Base-by-base conservation (phyloP, 2,888 invertebrate genomes). In the Dolichomitus sp. region DNA sequence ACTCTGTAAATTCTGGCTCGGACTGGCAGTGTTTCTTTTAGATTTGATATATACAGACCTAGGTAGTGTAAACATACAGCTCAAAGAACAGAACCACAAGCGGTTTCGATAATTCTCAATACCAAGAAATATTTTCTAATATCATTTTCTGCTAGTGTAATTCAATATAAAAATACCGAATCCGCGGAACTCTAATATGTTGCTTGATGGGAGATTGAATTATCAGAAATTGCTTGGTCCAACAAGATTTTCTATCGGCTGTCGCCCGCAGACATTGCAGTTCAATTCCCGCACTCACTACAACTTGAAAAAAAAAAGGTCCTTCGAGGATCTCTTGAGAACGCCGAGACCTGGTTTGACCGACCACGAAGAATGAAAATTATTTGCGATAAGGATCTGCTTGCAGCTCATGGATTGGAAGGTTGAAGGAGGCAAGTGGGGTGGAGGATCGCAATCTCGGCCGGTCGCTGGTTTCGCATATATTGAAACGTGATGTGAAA, bases 361-460 rank as follows among this genome's bases (percentile, higher is more conserved):
- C 65, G 65, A 79, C 70, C 70, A 59, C 65, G 75, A 79, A 82
- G 79, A 82, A 82, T 79, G 79, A 70, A 82, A 82, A 79, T 82
- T 79, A 82, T 75, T 82, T 72, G 78, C 74, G 82, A 82, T 79
- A 79, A 70, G 74, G 70, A 82, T 82, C 74, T 78, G 61, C 61
- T 7, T 69, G 61, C 40, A 52, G 23, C 61, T 12, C 63, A 23
- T 45, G 48, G 54, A 54, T 42, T 61, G 72, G 61, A 75, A 66
- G 77, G 45, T 59, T 37, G 37, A 52, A 23, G 54, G 40, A 52
- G 40, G 6, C 5, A n/a, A 23, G 17, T 27, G 54, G 42, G 17
- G 42, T 27, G 42, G 7, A 70, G 54, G 57, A 83, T 83, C 66
- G 66, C 79, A 76, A 83, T 83, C 82, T 83, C 59, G 50, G 59